Percentiles rank a stretch among this genome's conserved stretches.
Evolutionary conservation across 2,797 vertebrate species (phyloP).

Genomic region (Sebastes cheni): DNA sequence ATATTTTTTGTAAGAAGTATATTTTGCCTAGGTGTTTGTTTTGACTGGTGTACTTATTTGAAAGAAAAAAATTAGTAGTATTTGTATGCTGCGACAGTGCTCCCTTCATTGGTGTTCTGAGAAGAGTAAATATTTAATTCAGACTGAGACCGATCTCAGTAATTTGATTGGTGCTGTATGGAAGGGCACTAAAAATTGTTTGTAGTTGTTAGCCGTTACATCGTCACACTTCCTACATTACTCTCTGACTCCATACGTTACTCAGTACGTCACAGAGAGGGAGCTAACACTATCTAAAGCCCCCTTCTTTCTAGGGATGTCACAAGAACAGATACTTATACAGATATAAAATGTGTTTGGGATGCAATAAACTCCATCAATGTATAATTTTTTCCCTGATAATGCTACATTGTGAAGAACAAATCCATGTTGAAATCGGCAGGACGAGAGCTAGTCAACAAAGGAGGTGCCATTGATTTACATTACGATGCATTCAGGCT

Average conservation of each 20-base stretch:
- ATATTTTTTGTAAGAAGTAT: not conserved
- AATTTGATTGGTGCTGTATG: not conserved
- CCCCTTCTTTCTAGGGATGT: no score
- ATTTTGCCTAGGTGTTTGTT: not conserved
- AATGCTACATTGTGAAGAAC: no score
- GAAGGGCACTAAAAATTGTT: not conserved
- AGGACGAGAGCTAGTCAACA: no score
- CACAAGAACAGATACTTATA: no score
- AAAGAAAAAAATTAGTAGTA: not conserved
- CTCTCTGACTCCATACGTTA: not conserved
- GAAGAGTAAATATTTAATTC: not conserved
- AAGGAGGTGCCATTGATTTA: no score
- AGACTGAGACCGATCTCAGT: not conserved
- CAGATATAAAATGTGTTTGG: no score
- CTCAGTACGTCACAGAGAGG: not conserved
- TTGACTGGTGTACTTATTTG: not conserved
- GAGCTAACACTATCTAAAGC: not conserved
- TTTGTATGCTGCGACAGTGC: not conserved
- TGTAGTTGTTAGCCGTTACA: not conserved
- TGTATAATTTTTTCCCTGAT: no score
- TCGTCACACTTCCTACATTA: not conserved
- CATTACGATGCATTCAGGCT: no score
- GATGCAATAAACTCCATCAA: no score
- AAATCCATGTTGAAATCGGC: no score
- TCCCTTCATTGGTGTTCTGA: not conserved